phyloP scores from a whole-genome alignment of 2,888 invertebrate genomes.

The Luperina nickerlii region DNA sequence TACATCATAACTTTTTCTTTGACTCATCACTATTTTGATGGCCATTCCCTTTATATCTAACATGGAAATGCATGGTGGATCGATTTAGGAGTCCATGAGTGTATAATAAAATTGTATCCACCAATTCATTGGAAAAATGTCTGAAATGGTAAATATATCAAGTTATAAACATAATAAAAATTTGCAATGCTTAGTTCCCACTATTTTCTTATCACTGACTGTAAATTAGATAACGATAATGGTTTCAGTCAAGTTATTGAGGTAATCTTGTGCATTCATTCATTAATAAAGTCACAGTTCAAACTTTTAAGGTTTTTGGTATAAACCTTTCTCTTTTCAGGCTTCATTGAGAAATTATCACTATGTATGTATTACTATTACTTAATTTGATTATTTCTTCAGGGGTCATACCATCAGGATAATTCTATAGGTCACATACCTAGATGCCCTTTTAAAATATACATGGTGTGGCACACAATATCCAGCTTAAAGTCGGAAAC shows the following conservation, averaged over 20 bases:
- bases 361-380: not conserved
- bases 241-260: conserved; percentile 29
- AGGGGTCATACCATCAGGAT: not conserved
- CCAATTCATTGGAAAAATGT: not conserved
- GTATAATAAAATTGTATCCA: not conserved
- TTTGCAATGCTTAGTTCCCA: conserved; percentile 23
- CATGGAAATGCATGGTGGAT: not conserved
- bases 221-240: conserved; percentile 33
- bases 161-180: conserved; percentile 2
- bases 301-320: conserved; percentile 42
- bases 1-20: not conserved
- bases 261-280: conserved; percentile 38
- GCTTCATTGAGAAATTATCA: conserved; percentile 2
- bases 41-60: not conserved
- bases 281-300: conserved; percentile 26
- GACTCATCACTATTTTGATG: not conserved
- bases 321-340: conserved; percentile 55
- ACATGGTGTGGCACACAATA: conserved; percentile 20
- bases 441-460: not conserved
- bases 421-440: not conserved
- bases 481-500: conserved; percentile 1
- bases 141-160: not conserved
- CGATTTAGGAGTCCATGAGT: not conserved
- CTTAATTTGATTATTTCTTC: not conserved
- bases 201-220: conserved; percentile 34